These are phyloP conservation scores for Enteromius mattozi DNA, from an alignment of 2,797 vertebrate species.

Conservation along the genomic window DNA sequence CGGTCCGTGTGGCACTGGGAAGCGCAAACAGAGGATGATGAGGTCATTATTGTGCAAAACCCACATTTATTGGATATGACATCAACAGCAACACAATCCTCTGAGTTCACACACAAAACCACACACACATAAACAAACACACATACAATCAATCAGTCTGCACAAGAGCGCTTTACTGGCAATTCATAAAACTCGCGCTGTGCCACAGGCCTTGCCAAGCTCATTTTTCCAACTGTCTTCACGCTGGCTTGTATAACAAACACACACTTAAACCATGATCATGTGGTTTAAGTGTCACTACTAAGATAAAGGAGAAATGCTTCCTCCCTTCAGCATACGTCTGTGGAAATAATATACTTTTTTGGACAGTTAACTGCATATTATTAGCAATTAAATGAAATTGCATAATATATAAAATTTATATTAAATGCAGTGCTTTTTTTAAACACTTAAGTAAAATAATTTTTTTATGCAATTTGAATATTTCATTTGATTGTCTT, in stretches of 20 bases:
- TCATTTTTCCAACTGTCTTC: conserved; percentile 27
- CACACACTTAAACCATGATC: conserved; percentile 8
- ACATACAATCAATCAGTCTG: conserved; percentile 42
- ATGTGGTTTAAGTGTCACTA: conserved; percentile 13
- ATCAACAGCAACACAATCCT: conserved; percentile 53
- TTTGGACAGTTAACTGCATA: background rate
- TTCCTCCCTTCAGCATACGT: background rate
- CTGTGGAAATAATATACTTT: background rate
- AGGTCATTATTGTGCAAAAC: conserved; percentile 68
- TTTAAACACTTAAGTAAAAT: background rate
- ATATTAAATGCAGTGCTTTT: background rate
- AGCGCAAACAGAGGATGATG: conserved; percentile 61
- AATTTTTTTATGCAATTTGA: background rate
- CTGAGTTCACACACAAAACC: conserved; percentile 34
- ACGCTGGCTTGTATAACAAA: background rate
- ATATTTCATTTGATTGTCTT: background rate
- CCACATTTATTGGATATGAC: conserved; percentile 64
- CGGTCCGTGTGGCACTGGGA: conserved; percentile 52
- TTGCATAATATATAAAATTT: background rate
- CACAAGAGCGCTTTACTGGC: conserved; percentile 36
- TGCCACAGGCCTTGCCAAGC: background rate
- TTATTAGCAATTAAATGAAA: background rate
- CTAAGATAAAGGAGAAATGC: background rate
- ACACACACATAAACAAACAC: conserved; percentile 44
- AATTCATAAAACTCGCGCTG: background rate